Evolutionary conservation across 2,113 vertebrate species (phyloP), one percentile per base, ranked within the genome.

Genomic region (Alligator mississippiensis): DNA sequence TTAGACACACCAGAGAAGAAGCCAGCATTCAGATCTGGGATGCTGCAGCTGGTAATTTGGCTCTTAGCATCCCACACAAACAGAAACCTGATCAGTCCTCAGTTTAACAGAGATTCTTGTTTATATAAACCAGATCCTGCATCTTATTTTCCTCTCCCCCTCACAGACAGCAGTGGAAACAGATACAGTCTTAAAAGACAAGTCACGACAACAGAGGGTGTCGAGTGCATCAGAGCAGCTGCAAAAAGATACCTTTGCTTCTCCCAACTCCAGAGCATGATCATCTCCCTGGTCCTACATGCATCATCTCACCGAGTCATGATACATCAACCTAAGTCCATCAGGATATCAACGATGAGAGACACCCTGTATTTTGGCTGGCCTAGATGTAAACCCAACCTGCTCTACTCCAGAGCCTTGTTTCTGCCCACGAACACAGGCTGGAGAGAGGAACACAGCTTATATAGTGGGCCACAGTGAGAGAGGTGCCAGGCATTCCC

Each of bases 301-400:
- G 34, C 47, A 75, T 21, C 5, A 34, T 87, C 84, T 88, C 1
- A 0, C 60, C 76, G 66, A 0, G 0, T 68, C 68, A 60, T 10
- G 1, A 59, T 0, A 54, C 19, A 34, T 14, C 14, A 28, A 66
- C 18, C 34, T 12, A 72, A 17, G 19, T 24, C 68, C 19, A 8
- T 34, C 68, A 17, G 75, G 75, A 77, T 55, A 28, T 57, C 54
- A n/a, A 47, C 27, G 18, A 77, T 11, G 54, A 15, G 27, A 28
- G 28, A 38, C 74, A 18, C 47, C 66, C 64, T 1, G 4, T 72
- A 63, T 47, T 7, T 63, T 0, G 6, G 21, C 28, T 18, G 66
- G 89, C 74, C 1, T 47, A n/a, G 18, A 63, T 89, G 95, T 76
- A 62, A 55, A 19, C 38, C 77, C 64, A 3, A 2, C 27, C 77